Percentiles rank a stretch among this genome's conserved stretches.
phyloP scores from a whole-genome alignment of 2,113 vertebrate species.

The Fulica atra region DNA sequence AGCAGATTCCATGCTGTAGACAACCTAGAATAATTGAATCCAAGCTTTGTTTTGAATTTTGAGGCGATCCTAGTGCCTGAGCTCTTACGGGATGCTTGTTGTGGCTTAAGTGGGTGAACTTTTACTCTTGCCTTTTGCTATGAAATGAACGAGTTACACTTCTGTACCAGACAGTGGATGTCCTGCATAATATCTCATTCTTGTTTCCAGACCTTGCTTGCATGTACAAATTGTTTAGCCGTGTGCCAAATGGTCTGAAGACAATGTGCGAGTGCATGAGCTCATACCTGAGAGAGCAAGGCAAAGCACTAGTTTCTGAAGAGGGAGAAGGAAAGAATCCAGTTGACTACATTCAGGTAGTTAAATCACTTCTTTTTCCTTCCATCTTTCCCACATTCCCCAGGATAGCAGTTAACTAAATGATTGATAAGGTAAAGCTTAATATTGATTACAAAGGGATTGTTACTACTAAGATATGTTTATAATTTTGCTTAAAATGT shows the following conservation, averaged over 20 bases:
- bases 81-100: neutral
- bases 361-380: neutral
- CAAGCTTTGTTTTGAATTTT: neutral
- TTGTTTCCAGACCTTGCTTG: conserved; percentile 89
- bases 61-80: neutral
- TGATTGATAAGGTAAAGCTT: neutral
- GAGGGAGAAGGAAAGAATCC: conserved; percentile 98
- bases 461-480: neutral
- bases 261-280: conserved; percentile 99
- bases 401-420: neutral
- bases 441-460: neutral
- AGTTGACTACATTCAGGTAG: conserved; percentile 97
- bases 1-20: neutral
- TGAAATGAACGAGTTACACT: neutral
- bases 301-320: conserved; percentile 96
- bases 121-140: neutral
- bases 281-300: conserved; percentile 93
- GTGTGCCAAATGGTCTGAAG: conserved; percentile 96
- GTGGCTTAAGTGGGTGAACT: neutral
- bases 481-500: neutral
- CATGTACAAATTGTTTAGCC: conserved; percentile 98
- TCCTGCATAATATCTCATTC: conserved; percentile 24
- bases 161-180: neutral
- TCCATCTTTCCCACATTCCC: neutral
- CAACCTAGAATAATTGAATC: neutral